Conservation (phyloP, 1,140 invertebrate genomes). For the Penaeus indicus region DNA sequence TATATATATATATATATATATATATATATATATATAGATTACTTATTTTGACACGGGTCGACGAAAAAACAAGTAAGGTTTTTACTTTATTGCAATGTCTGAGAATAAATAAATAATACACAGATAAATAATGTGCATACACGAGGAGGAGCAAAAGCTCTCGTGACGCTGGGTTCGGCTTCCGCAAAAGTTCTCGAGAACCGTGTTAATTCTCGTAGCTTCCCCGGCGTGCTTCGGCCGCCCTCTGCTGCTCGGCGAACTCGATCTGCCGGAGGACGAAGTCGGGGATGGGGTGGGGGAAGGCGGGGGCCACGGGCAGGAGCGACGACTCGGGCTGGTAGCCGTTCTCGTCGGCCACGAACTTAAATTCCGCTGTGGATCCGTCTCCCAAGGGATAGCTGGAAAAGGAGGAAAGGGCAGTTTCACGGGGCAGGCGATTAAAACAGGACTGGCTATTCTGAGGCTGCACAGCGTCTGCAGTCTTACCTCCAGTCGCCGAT, state of each 20-base stretch:
- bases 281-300: slow-evolving; percentile 42
- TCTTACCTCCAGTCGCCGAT: background rate
- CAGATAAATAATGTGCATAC: too few species aligned
- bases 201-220: too few species aligned
- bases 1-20: too few species aligned
- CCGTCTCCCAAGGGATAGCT: slow-evolving; percentile 32
- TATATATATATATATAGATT: too few species aligned
- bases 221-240: slow-evolving; percentile 3
- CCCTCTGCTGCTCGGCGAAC: slow-evolving; percentile 38
- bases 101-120: too few species aligned
- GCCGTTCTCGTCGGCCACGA: slow-evolving; percentile 44
- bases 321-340: slow-evolving; percentile 34
- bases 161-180: too few species aligned
- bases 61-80: too few species aligned
- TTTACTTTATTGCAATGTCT: too few species aligned
- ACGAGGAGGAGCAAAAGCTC: too few species aligned
- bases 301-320: slow-evolving; percentile 45
- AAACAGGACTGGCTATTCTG: too few species aligned
- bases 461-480: background rate
- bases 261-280: slow-evolving; percentile 49
- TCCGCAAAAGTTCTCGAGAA: too few species aligned
- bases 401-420: background rate
- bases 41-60: too few species aligned
- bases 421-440: background rate
- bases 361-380: slow-evolving; percentile 1